Conservation (phyloP, 1,140 invertebrate species). For the Hyphantria cunea region DNA sequence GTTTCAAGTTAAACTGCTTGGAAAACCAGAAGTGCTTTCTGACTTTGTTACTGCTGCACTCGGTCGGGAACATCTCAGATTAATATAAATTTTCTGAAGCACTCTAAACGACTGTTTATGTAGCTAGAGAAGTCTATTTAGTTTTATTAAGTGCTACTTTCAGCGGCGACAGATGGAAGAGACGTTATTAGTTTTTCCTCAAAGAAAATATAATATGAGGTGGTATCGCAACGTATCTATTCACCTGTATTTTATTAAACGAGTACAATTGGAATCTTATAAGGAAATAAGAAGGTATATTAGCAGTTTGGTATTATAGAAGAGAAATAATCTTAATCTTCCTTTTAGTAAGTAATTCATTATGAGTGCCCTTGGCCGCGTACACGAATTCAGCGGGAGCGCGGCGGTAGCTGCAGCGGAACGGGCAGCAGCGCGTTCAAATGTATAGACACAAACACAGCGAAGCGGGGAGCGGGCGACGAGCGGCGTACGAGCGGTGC, state of each 20-base stretch:
- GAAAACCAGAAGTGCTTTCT: conserved; percentile 10
- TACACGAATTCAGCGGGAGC: too few species aligned
- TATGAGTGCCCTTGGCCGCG: too few species aligned
- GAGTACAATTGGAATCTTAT: conserved; percentile 34
- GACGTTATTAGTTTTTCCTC: conserved; percentile 12
- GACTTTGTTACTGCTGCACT: conserved; percentile 20
- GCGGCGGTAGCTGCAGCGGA: too few species aligned
- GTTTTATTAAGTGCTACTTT: conserved; percentile 19
- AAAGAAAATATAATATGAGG: conserved; percentile 11
- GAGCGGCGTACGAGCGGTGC: too few species aligned
- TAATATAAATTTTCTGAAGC: conserved; percentile 28
- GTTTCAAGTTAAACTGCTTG: conserved; percentile 19
- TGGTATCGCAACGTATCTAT: conserved; percentile 5
- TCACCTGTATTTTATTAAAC: conserved; percentile 51
- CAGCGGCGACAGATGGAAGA: conserved; percentile 3
- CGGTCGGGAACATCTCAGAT: conserved; percentile 19
- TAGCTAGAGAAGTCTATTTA: conserved; percentile 16
- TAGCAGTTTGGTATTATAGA: too few species aligned
- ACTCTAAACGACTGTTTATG: conserved; percentile 12
- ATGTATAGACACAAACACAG: too few species aligned
- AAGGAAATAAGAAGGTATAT: too few species aligned
- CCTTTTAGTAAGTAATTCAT: too few species aligned
- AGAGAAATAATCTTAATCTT: too few species aligned
- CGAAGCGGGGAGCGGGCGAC: too few species aligned
- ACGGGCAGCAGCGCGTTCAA: too few species aligned